Evolutionary conservation across 1,140 invertebrate species (phyloP), one percentile per base, ranked within the genome.

Genomic region (Macrotrachela quadricornifera): DNA sequence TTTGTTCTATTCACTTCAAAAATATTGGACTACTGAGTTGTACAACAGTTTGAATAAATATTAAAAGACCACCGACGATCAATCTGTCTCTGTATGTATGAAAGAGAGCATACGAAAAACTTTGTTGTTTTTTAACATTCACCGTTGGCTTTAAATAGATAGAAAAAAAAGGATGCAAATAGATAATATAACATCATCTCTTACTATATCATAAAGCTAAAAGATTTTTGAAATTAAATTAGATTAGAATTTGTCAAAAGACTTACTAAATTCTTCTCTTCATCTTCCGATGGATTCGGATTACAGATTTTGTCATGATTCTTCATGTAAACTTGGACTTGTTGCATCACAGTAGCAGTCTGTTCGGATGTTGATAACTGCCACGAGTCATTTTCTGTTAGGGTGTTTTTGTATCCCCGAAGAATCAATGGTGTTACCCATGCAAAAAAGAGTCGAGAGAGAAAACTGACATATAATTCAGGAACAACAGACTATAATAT

Each of bases 41-140:
- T n/a, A 55, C 18, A 46, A 43, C 13, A 45, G 50, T 48, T 41
- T 55, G 49, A n/a, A 55, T 30, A 6, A 55, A 12, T 38, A 50
- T 55, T 1, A 55, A 11, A 46, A 55, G 50, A 14, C 48, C 30
- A 45, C 54, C 49, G 17, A 48, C 40, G 10, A 55, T 16, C 41
- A 55, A 40, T 42, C 50, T 55, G 1, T 21, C 15, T 9, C 3
- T 21, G n/a, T 6, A 46, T 46, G 44, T 6, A 6, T 12, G 1
- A 11, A 46, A 21, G 10, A 46, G 15, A 13, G 44, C 15, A 14
- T 10, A 10, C 12, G 2, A 42, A 15, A 30, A 30, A 30, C 2
- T 8, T 4, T 2, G 2, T 30, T 30, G 2, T 8, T 30, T 30
- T 8, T 30, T 30, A 4, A 30, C 21, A 30, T 30, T 8, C 3